These are phyloP conservation scores for Drosophila ananassae DNA, from an alignment of 1,140 invertebrate genomes.

Conservation along the genomic window DNA sequence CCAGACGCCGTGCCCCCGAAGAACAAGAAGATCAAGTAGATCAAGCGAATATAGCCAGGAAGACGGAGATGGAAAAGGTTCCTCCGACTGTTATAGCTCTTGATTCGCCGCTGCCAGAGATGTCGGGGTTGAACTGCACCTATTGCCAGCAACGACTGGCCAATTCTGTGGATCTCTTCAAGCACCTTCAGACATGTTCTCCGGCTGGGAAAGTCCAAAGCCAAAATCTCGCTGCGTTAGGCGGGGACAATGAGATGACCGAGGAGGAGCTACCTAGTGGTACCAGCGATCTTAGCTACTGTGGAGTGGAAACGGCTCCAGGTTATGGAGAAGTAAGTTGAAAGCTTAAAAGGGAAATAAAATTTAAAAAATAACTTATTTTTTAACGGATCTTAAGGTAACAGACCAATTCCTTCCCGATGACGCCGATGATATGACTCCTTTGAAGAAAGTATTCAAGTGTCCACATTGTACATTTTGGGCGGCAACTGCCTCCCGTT, in stretches of 20 bases:
- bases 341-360: neutral
- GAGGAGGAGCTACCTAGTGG: slow-evolving; percentile 48
- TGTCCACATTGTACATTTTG: slow-evolving; percentile 95
- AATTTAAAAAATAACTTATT: neutral
- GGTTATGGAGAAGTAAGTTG: slow-evolving; percentile 84
- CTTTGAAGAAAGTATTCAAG: slow-evolving; percentile 90
- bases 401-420: slow-evolving; percentile 76
- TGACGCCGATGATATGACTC: slow-evolving; percentile 76
- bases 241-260: slow-evolving; percentile 26
- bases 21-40: slow-evolving; percentile 36
- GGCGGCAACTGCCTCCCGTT: slow-evolving; percentile 94
- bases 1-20: slow-evolving; percentile 80
- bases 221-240: slow-evolving; percentile 19
- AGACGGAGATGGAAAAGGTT: neutral
- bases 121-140: slow-evolving; percentile 32
- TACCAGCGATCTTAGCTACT: slow-evolving; percentile 70
- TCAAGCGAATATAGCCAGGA: neutral
- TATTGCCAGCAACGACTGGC: slow-evolving; percentile 71
- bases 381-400: slow-evolving; percentile 31
- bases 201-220: slow-evolving; percentile 22
- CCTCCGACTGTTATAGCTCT: neutral
- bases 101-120: neutral
- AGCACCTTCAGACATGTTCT: slow-evolving; percentile 48
- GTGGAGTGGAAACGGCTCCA: slow-evolving; percentile 85
- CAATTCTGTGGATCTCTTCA: slow-evolving; percentile 55